A percentile compares a stretch with the other conserved stretches of the same genome.
phyloP scores from a whole-genome alignment of 23 tunicate genomes.

The Ascidia mentula region DNA sequence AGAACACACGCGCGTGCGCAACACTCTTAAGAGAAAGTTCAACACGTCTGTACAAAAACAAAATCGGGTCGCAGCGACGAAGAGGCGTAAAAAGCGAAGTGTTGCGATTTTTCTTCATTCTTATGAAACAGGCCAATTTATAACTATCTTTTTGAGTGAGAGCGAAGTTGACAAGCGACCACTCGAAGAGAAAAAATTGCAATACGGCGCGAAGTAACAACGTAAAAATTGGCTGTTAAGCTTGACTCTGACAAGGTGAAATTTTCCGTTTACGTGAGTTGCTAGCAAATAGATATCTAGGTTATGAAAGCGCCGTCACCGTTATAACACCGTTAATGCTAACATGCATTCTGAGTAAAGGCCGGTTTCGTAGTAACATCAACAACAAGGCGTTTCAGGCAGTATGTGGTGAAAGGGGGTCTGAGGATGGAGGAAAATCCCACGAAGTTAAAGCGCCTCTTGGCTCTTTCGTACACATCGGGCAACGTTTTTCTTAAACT shows the following conservation, averaged over 20 bases:
- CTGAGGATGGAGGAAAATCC: too few species aligned
- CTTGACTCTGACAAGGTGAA: too few species aligned
- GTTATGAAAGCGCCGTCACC: too few species aligned
- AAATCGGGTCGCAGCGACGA: neutral
- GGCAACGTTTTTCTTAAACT: constrained; percentile 41
- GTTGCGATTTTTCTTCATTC: neutral
- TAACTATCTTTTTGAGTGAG: neutral
- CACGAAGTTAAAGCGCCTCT: constrained; percentile 25
- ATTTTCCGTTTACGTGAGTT: too few species aligned
- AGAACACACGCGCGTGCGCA: neutral
- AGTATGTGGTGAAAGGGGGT: too few species aligned
- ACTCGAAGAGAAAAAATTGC: neutral
- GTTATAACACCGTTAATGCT: too few species aligned
- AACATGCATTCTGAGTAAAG: too few species aligned
- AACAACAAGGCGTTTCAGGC: too few species aligned
- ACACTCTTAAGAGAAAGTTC: neutral
- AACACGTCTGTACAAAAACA: neutral
- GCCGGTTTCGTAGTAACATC: too few species aligned
- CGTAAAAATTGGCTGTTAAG: too few species aligned
- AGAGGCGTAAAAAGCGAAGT: neutral
- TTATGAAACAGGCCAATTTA: neutral
- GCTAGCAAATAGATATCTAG: too few species aligned
- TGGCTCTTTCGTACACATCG: constrained; percentile 52
- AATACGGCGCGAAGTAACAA: too few species aligned
- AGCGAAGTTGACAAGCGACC: neutral